These are phyloP conservation scores for Chrysotoxum bicinctum DNA, from an alignment of 2,888 invertebrate species.

Conservation along the genomic window DNA sequence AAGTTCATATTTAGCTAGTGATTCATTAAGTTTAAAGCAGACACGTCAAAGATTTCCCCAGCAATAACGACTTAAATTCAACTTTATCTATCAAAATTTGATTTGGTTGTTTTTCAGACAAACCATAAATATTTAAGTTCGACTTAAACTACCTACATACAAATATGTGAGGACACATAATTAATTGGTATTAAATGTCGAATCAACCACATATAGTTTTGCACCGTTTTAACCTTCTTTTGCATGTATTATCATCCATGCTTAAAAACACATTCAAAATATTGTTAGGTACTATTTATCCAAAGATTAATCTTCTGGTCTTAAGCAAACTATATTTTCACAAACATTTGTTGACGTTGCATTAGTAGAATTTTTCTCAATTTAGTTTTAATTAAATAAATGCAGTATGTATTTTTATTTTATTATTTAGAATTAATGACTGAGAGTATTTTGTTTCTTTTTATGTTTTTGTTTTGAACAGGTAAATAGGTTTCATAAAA, in stretches of 20 bases:
- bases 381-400: conserved; percentile 30
- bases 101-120: too few relatives aligned
- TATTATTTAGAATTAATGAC: conserved; percentile 43
- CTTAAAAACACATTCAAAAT: not conserved
- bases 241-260: not conserved
- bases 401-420: conserved; percentile 9
- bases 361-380: conserved; percentile 43
- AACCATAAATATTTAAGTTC: not conserved
- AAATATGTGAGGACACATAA: too few relatives aligned
- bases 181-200: too few relatives aligned
- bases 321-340: conserved; percentile 38
- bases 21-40: too few relatives aligned
- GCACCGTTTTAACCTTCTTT: not conserved
- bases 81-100: too few relatives aligned
- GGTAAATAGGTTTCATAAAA: conserved; percentile 60
- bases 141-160: too few relatives aligned
- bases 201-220: not conserved
- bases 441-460: conserved; percentile 37
- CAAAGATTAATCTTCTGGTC: not conserved
- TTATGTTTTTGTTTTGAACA: conserved; percentile 54
- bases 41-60: too few relatives aligned
- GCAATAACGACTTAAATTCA: too few relatives aligned
- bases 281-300: not conserved
- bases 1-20: not conserved
- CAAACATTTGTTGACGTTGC: conserved; percentile 4